Base-by-base conservation (phyloP, 2,113 vertebrate species). In the Zosterops japonicus region DNA sequence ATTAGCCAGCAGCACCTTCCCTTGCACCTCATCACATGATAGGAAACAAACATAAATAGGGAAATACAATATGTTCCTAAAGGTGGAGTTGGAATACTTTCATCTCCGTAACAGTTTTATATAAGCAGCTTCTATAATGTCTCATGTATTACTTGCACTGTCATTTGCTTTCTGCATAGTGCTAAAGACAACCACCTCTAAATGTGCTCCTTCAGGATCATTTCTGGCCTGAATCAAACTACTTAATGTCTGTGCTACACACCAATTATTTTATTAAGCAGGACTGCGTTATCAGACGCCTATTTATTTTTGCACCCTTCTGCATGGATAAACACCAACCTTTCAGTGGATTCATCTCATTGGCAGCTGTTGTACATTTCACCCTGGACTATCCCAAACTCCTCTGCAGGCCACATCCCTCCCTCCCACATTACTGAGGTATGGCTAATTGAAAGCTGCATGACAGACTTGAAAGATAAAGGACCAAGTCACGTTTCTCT, bases 31-130 rank as follows among this genome's bases (percentile, higher is more conserved):
- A 83, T 80, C 90, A 92, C 79, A 80, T 95, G 94, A 74, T 78
- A 80, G 87, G 85, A 94, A 96, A 91, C 82, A 97, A 96, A 96
- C 90, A 96, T 70, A 94, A 95, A 92, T 91, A 94, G 79, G 71
- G 92, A 96, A 95, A 96, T 88, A 96, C 76, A 96, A 70, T 94
- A 96, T 83, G 94, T 67, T 94, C 71, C 71, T 90, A 93, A 93
- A 93, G 93, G 90, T 85, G 64, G 56, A 93, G 71, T 86, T 16
- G 4, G 41, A 90, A 74, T 88, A 75, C 50, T 74, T 93, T 63
- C 55, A 74, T 80, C 63, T 68, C 75, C 1, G 0, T 56, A 67
- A 41, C 36, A 77, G 55, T 63, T 82, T 85, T 89, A 83, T 0
- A 86, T 67, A 93, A 93, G 79, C 72, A 86, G 35, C 20, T 70